Conservation (phyloP, 1,140 invertebrate species). For the Cephus cinctus region DNA sequence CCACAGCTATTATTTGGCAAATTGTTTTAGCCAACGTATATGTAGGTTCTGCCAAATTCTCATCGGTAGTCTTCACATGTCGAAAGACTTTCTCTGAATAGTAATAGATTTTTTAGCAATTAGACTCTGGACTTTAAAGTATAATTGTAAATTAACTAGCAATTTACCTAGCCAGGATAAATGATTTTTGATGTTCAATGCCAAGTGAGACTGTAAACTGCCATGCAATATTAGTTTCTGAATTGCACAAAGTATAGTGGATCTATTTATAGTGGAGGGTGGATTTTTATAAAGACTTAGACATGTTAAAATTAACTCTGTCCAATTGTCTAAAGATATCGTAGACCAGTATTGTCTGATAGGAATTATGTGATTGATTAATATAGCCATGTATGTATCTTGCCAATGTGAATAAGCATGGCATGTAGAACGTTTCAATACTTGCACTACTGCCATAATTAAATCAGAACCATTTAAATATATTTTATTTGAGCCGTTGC, state of each 20-base stretch:
- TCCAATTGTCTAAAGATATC: constrained; percentile 31
- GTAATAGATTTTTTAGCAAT: constrained; percentile 1
- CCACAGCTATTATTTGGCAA: constrained; percentile 32
- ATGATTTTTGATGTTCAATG: constrained; percentile 21
- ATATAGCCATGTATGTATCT: constrained; percentile 30
- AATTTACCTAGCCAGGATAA: constrained; percentile 32
- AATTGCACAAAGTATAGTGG: constrained; percentile 22
- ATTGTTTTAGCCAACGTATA: constrained; percentile 31
- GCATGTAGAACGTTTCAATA: constrained; percentile 24
- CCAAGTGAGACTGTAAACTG: constrained; percentile 30
- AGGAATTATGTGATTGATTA: constrained; percentile 30
- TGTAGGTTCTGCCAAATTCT: constrained; percentile 19
- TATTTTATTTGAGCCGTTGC: constrained; percentile 14
- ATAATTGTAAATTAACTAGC: background rate
- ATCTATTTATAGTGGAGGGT: constrained; percentile 19
- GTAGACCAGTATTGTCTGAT: constrained; percentile 25
- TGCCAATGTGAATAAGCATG: constrained; percentile 30
- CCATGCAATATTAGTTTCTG: constrained; percentile 33
- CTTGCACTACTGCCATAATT: constrained; percentile 24
- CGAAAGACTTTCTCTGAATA: constrained; percentile 27
- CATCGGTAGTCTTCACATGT: constrained; percentile 19
- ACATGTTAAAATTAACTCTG: constrained; percentile 29
- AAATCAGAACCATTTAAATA: constrained; percentile 25
- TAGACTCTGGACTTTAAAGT: background rate
- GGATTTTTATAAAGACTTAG: constrained; percentile 22